phyloP scores from a whole-genome alignment of 2,888 invertebrate genomes.

The Bombylius discolor region DNA sequence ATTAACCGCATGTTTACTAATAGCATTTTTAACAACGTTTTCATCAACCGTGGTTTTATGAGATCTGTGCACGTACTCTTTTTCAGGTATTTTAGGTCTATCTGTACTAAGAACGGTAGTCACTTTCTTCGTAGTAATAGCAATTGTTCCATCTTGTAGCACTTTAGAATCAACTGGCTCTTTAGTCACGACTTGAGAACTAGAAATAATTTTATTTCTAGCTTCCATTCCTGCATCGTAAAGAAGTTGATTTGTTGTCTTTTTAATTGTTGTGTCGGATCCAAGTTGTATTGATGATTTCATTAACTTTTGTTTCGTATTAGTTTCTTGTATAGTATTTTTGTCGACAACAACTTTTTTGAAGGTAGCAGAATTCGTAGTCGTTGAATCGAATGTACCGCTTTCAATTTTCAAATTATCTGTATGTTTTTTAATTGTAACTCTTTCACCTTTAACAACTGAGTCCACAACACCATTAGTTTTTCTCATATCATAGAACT shows the following conservation, averaged over 20 bases:
- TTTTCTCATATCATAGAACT: conserved; percentile 43
- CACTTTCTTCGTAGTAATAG: conserved; percentile 40
- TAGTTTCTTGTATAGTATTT: conserved; percentile 27
- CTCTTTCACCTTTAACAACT: conserved; percentile 42
- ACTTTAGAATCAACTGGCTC: conserved; percentile 34
- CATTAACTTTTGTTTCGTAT: conserved; percentile 36
- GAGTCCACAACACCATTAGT: conserved; percentile 56
- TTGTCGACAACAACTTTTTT: conserved; percentile 38
- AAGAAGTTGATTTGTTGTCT: conserved; percentile 47
- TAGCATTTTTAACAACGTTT: conserved; percentile 28
- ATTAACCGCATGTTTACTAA: conserved; percentile 28
- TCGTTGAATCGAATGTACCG: conserved; percentile 42
- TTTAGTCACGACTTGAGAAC: conserved; percentile 23
- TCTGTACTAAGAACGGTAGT: conserved; percentile 34
- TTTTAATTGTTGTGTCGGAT: conserved; percentile 40
- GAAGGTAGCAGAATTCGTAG: conserved; percentile 41
- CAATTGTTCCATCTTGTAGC: conserved; percentile 41
- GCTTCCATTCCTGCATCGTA: conserved; percentile 40
- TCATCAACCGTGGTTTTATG: conserved; percentile 31
- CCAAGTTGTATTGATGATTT: conserved; percentile 55
- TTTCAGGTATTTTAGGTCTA: conserved; percentile 29
- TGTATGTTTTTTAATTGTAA: conserved; percentile 37
- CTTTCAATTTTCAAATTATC: conserved; percentile 44
- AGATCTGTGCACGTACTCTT: conserved; percentile 28
- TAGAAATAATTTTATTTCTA: conserved; percentile 29